These are phyloP conservation scores for Osmerus mordax DNA, from an alignment of 2,113 vertebrate species.

Conservation along the genomic window DNA sequence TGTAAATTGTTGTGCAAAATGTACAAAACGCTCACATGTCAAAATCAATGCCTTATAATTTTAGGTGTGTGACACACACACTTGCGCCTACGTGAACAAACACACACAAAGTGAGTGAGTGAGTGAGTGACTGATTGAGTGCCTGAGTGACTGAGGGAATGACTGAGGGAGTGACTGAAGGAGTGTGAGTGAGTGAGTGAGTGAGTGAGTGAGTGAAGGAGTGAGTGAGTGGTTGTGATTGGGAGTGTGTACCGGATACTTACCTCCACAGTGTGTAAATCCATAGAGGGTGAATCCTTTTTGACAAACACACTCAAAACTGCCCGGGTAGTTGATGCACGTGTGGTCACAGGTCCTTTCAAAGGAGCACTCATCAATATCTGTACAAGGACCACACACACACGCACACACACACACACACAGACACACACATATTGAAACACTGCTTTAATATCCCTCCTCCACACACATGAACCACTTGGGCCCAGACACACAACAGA, in stretches of 20 bases:
- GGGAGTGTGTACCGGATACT: conserved; percentile 44
- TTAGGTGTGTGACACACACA: conserved; percentile 15
- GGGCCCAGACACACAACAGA: no score
- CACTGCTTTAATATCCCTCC: neutral
- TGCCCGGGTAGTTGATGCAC: conserved; percentile 93
- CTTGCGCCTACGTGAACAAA: neutral
- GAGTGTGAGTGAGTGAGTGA: neutral
- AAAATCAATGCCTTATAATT: neutral
- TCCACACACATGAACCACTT: no score
- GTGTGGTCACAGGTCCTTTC: conserved; percentile 92
- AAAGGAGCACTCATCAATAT: conserved; percentile 95
- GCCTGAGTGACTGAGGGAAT: neutral
- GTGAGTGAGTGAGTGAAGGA: conserved; percentile 15
- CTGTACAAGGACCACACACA: conserved; percentile 57
- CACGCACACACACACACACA: conserved; percentile 18
- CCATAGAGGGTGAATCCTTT: conserved; percentile 91
- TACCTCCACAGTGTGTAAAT: conserved; percentile 94
- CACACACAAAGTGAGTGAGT: conserved; percentile 8
- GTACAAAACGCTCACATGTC: neutral
- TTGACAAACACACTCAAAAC: conserved; percentile 89
- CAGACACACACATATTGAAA: conserved; percentile 8
- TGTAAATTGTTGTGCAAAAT: neutral
- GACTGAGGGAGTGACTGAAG: neutral
- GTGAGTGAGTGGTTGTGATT: conserved; percentile 5
- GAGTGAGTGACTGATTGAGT: conserved; percentile 13